Evolutionary conservation across 2,888 invertebrate genomes (phyloP).

Genomic region (Ophion ventricosus): DNA sequence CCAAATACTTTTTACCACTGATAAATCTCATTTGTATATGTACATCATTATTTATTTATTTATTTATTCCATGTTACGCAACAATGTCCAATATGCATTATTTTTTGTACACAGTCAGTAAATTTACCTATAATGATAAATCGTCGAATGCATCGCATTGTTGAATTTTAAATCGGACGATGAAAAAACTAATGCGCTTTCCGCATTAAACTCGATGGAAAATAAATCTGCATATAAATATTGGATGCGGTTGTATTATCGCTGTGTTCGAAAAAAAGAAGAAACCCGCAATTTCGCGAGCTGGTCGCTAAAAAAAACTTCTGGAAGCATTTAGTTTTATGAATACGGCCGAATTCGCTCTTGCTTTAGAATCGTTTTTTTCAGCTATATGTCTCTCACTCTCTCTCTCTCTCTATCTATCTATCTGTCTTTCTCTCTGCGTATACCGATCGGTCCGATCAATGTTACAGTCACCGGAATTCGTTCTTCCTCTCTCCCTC

Average conservation of each 20-base stretch:
- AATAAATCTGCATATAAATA: constrained; percentile 21
- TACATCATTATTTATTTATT: background rate
- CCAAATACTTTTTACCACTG: background rate
- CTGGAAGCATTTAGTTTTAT: constrained; percentile 63
- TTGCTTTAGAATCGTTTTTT: constrained; percentile 9
- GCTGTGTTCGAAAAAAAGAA: constrained; percentile 35
- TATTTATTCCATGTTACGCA: background rate
- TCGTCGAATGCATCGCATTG: background rate
- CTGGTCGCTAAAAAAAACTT: constrained; percentile 31
- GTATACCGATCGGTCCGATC: constrained; percentile 61
- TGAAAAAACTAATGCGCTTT: constrained; percentile 38
- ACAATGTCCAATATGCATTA: background rate
- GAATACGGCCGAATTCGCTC: constrained; percentile 50
- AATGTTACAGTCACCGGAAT: constrained; percentile 58
- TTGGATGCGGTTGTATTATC: constrained; percentile 35
- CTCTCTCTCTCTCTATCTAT: background rate
- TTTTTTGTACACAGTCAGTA: background rate
- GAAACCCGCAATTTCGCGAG: constrained; percentile 42
- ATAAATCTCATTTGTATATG: no score
- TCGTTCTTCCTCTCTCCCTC: constrained; percentile 15
- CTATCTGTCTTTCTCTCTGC: constrained; percentile 5
- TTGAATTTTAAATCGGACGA: constrained; percentile 34
- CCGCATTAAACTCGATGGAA: constrained; percentile 26
- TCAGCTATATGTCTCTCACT: background rate
- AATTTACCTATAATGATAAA: background rate